Evolutionary conservation across 2,888 invertebrate species (phyloP).

Genomic region (Leptothorax acervorum): DNA sequence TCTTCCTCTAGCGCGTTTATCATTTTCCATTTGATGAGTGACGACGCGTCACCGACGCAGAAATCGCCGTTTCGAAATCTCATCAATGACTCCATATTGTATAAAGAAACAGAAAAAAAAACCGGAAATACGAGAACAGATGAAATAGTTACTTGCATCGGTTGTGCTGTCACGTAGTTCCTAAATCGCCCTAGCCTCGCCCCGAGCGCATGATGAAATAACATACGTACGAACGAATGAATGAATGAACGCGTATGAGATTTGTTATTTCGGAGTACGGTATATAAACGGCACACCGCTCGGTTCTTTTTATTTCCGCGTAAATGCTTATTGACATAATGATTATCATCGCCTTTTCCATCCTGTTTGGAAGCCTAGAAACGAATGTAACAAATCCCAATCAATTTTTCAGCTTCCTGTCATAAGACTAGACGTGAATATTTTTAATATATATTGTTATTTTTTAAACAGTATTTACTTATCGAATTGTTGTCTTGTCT

Average conservation of each 20-base stretch:
- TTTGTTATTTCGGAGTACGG: constrained; percentile 70
- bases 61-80: constrained; percentile 69
- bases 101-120: constrained; percentile 62
- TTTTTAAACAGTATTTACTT: background rate
- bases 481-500: background rate
- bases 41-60: constrained; percentile 56
- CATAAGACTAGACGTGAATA: background rate
- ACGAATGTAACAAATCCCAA: background rate
- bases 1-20: background rate
- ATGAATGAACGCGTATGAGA: constrained; percentile 3
- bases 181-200: constrained; percentile 86
- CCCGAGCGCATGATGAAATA: constrained; percentile 80
- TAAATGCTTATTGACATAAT: constrained; percentile 56
- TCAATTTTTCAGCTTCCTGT: background rate
- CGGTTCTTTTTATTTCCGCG: constrained; percentile 54
- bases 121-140: constrained; percentile 68
- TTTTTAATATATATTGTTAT: constrained; percentile 1
- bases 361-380: background rate
- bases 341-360: constrained; percentile 10
- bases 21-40: constrained; percentile 19
- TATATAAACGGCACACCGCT: constrained; percentile 62
- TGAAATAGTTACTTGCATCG: constrained; percentile 85
- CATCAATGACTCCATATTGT: constrained; percentile 65
- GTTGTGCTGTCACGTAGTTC: constrained; percentile 86
- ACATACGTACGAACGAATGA: constrained; percentile 38